Base-by-base conservation (phyloP, 2,113 vertebrate species). In the Pogonocichla stellata region DNA sequence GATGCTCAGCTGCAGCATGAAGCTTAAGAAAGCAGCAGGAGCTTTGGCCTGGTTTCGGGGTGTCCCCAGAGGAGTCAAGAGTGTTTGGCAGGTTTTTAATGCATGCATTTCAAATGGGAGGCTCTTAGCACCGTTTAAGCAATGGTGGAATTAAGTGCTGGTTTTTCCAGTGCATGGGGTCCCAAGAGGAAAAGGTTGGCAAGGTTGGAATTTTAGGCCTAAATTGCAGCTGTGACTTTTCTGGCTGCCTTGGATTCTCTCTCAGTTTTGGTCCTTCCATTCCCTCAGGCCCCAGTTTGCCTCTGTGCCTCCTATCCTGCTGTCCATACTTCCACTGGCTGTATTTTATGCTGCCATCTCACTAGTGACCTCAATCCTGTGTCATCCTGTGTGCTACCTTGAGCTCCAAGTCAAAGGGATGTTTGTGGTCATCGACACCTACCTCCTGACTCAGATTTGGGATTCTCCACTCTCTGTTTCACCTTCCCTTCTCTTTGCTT, bases 101-200 rank as follows among this genome's bases (percentile, higher is more conserved):
- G 86, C 92, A 79, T 95, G 83, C 93, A 95, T 97, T 88, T 94
- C 56, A 92, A 94, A 96, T 92, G 80, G 74, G 75, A 97, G 85
- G 72, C 95, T 97, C 96, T 97, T 97, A 95, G 94, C 80, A 71
- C 81, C 86, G 5, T 97, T 97, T 97, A 97, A 94, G 93, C 84
- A 72, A 74, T 67, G 81, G 92, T 85, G 93, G 93, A 97, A 96
- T 85, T 96, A 94, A 96, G 53, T 58, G 94, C 81, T 88, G 80
- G 4, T 45, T 97, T 97, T 96, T 86, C 75, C 80, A 84, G 83
- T 84, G 86, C 69, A 43, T 48, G 70, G 16, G 8, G 90, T 70
- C 95, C 71, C 62, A 45, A 56, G 65, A 95, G 94, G 47, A 60
- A n/a, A 78, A 88, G 53, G 83, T 11, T 85, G 45, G 78, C 67